Evolutionary conservation across 2,113 vertebrate genomes (phyloP).

Genomic region (Odontesthes bonariensis): DNA sequence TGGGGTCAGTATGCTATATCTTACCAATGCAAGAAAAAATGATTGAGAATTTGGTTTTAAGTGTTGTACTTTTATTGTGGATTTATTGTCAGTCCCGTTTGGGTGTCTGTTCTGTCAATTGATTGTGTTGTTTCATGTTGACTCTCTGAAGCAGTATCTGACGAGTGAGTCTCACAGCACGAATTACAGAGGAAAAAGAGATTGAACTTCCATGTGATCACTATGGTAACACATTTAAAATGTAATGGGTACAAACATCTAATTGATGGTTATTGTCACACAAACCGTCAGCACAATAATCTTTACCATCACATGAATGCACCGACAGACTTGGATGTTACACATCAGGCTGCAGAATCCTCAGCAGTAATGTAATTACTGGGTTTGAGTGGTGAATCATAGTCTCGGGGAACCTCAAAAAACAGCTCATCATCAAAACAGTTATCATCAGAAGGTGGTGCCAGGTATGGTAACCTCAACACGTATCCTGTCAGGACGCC

Average conservation of each 20-base stretch:
- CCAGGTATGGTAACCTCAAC: conserved; percentile 81
- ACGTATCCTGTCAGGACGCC: conserved; percentile 79
- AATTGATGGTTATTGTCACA: neutral
- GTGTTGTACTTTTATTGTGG: neutral
- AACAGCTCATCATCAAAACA: conserved; percentile 86
- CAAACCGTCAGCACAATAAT: neutral
- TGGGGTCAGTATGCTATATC: neutral
- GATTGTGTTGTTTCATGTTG: too few species aligned
- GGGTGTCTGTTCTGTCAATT: neutral
- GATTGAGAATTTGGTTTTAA: neutral
- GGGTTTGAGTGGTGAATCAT: conserved; percentile 51
- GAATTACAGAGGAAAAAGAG: neutral
- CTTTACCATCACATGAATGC: neutral
- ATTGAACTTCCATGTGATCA: neutral
- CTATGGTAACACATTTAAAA: neutral
- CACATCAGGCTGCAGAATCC: conserved; percentile 48
- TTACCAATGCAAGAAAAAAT: neutral
- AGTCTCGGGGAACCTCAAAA: conserved; percentile 81
- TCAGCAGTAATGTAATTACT: conserved; percentile 35
- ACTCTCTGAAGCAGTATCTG: neutral
- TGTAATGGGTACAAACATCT: neutral
- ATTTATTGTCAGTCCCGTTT: neutral
- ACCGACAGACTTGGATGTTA: neutral
- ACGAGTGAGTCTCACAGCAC: neutral
- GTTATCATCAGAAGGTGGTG: conserved; percentile 68